Evolutionary conservation across 2,797 vertebrate species (phyloP), one percentile per base, ranked within the genome.

Genomic region (Parauchenoglanis ngamensis): DNA sequence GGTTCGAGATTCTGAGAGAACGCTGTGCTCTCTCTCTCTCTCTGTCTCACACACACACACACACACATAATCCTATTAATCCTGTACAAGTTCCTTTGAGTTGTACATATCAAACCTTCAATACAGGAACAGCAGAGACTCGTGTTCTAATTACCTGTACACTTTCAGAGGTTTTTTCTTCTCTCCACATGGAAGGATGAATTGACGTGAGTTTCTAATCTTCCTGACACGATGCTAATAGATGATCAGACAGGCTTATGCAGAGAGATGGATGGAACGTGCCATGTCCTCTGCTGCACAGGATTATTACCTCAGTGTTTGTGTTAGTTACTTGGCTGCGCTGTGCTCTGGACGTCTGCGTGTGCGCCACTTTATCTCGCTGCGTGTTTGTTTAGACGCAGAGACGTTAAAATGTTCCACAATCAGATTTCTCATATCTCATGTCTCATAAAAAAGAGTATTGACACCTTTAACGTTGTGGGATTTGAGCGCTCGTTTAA

Each of bases 61-160:
- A 49, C 67, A 35, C 67, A 90, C 88, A 91, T 89, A 89, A 90
- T 91, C 89, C 89, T 81, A 90, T 91, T 92, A 91, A 91, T 91
- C 90, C 89, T 86, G 88, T 89, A 88, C 90, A 90, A 46, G 83
- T 86, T 91, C 88, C 89, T 83, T 61, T 87, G 92, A 89, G 92
- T 85, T 87, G 56, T 0, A 28, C 25, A 7, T 83, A 84, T 88
- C 67, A 87, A 57, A 85, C 75, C 84, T 82, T 84, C 70, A 88
- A 44, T 65, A 77, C 65, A 83, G 59, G 81, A 90, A 88, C 90
- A 91, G 89, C 72, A 83, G 83, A 87, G 88, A 87, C 86, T 89
- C 85, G 75, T 90, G 90, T 91, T 89, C 85, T 91, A 91, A 90
- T 92, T 90, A 92, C 92, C 89, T 88, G 91, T 87, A 89, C 87